A percentile compares a stretch with the other conserved stretches of the same genome.
Conservation (phyloP, 2,888 invertebrate species). For the Tiliacea citrago region DNA sequence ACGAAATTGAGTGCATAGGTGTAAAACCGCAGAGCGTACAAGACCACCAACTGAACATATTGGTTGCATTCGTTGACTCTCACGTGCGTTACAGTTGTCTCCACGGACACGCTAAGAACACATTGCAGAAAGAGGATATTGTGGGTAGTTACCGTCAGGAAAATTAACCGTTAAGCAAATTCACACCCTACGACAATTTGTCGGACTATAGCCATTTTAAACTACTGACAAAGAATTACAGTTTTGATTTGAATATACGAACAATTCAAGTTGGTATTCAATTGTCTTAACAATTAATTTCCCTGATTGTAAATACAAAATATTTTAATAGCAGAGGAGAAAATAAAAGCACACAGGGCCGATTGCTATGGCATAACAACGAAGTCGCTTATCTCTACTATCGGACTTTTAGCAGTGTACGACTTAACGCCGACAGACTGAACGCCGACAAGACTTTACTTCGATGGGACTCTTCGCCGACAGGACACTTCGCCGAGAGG, state of each 20-base stretch:
- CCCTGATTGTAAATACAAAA: not conserved
- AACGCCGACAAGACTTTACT: no score
- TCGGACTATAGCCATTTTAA: not conserved
- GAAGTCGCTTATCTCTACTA: no score
- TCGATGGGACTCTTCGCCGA: no score
- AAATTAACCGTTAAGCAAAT: not conserved
- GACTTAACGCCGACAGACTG: no score
- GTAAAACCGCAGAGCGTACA: slow-evolving; percentile 50
- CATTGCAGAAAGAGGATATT: not conserved
- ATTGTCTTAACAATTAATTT: not conserved
- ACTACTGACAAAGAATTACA: not conserved
- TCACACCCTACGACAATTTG: no score
- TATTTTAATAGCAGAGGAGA: not conserved
- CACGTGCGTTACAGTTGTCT: slow-evolving; percentile 4
- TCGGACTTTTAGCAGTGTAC: no score
- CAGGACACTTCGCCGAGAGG: no score
- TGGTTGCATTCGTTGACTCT: slow-evolving; percentile 25
- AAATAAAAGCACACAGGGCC: not conserved
- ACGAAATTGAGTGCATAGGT: slow-evolving; percentile 35
- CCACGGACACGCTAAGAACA: not conserved
- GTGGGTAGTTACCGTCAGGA: not conserved
- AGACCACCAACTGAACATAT: slow-evolving; percentile 36
- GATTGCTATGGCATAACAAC: no score
- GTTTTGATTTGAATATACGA: not conserved
- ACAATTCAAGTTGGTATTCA: no score